phyloP scores from a whole-genome alignment of 2,797 vertebrate species.

The Sebastes steindachneri region DNA sequence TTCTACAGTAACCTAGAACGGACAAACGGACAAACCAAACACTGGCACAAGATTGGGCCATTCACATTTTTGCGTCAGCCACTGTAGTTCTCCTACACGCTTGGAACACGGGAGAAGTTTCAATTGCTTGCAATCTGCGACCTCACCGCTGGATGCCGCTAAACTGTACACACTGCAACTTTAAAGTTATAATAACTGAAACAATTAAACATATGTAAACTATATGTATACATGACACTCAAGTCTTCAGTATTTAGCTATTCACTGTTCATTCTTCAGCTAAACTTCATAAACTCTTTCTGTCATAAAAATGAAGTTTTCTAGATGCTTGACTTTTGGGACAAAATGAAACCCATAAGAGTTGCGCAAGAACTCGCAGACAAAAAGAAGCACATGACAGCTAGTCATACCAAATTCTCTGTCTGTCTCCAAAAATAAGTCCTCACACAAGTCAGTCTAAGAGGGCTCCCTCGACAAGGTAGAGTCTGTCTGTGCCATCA shows the following conservation, averaged over 20 bases:
- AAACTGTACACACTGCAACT: background rate
- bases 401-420: conserved; percentile 20
- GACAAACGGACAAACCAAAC: too few species aligned
- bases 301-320: conserved; percentile 37
- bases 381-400: conserved; percentile 44
- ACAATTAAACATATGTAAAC: background rate
- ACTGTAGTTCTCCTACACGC: too few species aligned
- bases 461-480: conserved; percentile 26
- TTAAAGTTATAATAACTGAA: background rate
- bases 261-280: conserved; percentile 19
- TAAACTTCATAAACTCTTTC: conserved; percentile 21
- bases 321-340: conserved; percentile 34
- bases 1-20: too few species aligned
- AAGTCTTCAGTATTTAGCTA: background rate
- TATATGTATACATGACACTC: background rate
- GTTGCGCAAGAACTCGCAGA: conserved; percentile 4
- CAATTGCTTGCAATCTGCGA: too few species aligned
- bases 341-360: conserved; percentile 32
- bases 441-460: conserved; percentile 32
- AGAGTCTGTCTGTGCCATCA: conserved; percentile 15
- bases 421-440: conserved; percentile 45
- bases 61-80: too few species aligned
- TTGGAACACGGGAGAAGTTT: too few species aligned
- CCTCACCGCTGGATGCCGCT: too few species aligned
- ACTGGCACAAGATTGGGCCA: too few species aligned